phyloP scores from a whole-genome alignment of 2,888 invertebrate species.

The Eupithecia dodoneata region DNA sequence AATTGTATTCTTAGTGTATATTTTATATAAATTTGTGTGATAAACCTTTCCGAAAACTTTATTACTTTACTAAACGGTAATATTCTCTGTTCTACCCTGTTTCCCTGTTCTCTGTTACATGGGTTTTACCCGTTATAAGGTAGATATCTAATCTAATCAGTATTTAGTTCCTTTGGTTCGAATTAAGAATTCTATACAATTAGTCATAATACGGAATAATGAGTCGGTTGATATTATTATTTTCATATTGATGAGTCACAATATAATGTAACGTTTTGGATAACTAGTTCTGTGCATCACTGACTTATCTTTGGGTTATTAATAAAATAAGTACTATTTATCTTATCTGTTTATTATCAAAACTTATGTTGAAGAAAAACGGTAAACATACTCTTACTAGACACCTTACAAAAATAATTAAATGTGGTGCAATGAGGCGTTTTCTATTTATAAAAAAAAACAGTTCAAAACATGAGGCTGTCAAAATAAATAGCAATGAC shows the following conservation, averaged over 20 bases:
- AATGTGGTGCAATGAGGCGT: background rate
- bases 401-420: background rate
- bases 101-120: background rate
- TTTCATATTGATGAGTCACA: background rate
- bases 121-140: background rate
- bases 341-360: slow-evolving; percentile 7
- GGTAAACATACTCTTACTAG: background rate
- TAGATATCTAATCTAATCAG: background rate
- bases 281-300: background rate
- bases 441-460: too few species aligned
- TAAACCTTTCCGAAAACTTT: background rate
- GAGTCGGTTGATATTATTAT: background rate
- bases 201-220: background rate
- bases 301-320: slow-evolving; percentile 3
- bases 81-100: background rate
- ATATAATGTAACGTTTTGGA: background rate
- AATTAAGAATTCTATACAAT: background rate
- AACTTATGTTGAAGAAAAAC: background rate
- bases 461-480: too few species aligned
- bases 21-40: background rate
- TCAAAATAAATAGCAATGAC: too few species aligned
- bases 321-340: background rate
- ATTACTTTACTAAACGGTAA: background rate
- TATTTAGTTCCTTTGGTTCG: background rate
- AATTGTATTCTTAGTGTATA: too few species aligned